Evolutionary conservation across 30 jellyfish, hydroid and myxozoan genomes (phyloP), one percentile per base, ranked within the genome.

Genomic region (Sanderia malayensis): DNA sequence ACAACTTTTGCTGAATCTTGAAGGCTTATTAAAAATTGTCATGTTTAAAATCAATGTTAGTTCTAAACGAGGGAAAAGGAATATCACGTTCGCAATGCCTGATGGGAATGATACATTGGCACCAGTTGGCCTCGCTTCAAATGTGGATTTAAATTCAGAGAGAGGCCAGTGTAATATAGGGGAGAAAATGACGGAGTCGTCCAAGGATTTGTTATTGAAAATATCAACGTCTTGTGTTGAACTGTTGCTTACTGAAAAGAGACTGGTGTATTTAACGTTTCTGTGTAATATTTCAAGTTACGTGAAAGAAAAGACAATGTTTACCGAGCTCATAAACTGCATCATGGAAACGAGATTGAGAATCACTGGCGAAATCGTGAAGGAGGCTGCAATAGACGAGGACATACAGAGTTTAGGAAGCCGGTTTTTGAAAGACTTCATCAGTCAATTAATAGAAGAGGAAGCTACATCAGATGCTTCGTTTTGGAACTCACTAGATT

Each of bases 401-500:
- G 74, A 55, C 2, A 4, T 69, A 34, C 4, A 10, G 19, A 69
- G 58, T 4, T 46, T 69, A 20, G 81, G 68, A 34, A 28, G 45
- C 49, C 19, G 31, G 8, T 49, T 45, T 28, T 37, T 76, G 13
- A 17, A n/a, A 7, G 29, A 31, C 15, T 28, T 76, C 30, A 29
- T 76, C 4, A 75, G 18, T 26, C 80, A 79, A 46, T 30, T 76
- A 18, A 62, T 76, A 71, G 31, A 13, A 1, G 80, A 62, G 18
- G 53, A 46, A 27, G 44, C 62, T 31, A 2, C 66, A 21, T 27
- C 45, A 8, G 28, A 47, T 8, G 55, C 53, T n/a, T 63, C 80
- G 61, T 76, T 46, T 65, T 76, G 87, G 87, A 31, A 25, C 33
- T 76, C 79, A 45, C 46, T 30, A 1, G 87, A 76, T 25, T 76